Conservation (phyloP, 2,113 vertebrate species). For the Pachypanchax playfairii region DNA sequence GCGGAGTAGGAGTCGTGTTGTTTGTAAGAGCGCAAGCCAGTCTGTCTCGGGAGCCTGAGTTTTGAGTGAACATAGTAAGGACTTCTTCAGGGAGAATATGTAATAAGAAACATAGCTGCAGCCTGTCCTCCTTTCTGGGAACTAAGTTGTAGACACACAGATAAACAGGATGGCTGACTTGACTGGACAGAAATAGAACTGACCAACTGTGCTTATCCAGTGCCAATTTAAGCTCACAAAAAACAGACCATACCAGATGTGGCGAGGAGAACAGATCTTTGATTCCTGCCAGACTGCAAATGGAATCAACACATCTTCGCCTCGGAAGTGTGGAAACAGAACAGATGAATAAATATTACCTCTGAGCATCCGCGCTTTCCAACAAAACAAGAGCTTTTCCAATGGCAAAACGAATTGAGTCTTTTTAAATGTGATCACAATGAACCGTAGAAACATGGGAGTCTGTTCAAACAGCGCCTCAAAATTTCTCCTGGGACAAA, state of each 20-base stretch:
- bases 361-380: not conserved
- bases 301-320: slow-evolving; percentile 4
- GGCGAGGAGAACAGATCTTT: slow-evolving; percentile 11
- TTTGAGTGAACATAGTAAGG: slow-evolving; percentile 61
- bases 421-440: not conserved
- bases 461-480: not conserved
- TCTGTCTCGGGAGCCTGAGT: slow-evolving; percentile 54
- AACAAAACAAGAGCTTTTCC: not conserved
- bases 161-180: slow-evolving; percentile 46
- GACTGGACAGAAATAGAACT: slow-evolving; percentile 36
- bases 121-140: slow-evolving; percentile 48
- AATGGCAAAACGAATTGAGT: not conserved
- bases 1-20: slow-evolving; percentile 59
- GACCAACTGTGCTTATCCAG: slow-evolving; percentile 29
- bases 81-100: slow-evolving; percentile 72
- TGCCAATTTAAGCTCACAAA: slow-evolving; percentile 38
- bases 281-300: slow-evolving; percentile 34
- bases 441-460: not conserved
- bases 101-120: slow-evolving; percentile 65
- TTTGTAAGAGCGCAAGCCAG: slow-evolving; percentile 60
- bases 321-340: slow-evolving; percentile 1
- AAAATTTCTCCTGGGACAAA: not conserved
- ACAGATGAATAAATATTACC: slow-evolving; percentile 4
- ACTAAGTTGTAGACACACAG: slow-evolving; percentile 45
- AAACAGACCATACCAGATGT: slow-evolving; percentile 44